These are phyloP conservation scores for Pogonocherus hispidulus DNA, from an alignment of 2,888 invertebrate species.

Conservation along the genomic window DNA sequence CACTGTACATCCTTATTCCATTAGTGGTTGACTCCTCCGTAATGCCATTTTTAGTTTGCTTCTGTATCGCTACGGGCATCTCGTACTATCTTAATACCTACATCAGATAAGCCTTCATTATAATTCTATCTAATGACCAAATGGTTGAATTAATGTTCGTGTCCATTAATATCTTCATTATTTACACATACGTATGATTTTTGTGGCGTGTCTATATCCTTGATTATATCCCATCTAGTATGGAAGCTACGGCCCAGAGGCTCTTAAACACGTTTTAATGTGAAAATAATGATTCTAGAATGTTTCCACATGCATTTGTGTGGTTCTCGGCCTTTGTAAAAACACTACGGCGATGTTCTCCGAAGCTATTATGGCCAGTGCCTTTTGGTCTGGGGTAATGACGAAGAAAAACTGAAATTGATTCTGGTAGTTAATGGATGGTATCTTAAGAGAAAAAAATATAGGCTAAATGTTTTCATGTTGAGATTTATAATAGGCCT, in stretches of 20 bases:
- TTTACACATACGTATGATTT: not conserved
- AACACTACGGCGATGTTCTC: not conserved
- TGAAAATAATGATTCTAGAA: conserved; percentile 15
- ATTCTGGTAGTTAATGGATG: too few relatives aligned
- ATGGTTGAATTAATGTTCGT: not conserved
- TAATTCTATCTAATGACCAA: not conserved
- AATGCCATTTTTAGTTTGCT: too few relatives aligned
- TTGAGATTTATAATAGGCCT: too few relatives aligned
- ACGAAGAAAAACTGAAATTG: not conserved
- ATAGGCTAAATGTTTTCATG: too few relatives aligned
- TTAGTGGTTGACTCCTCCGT: too few relatives aligned
- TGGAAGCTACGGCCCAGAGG: not conserved
- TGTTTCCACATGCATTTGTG: conserved; percentile 12
- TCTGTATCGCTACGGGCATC: too few relatives aligned
- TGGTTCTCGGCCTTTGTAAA: not conserved
- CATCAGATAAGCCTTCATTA: not conserved
- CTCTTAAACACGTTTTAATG: conserved; percentile 20
- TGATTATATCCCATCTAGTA: not conserved
- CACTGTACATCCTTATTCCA: too few relatives aligned
- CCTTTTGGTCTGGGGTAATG: not conserved
- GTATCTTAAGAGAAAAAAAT: too few relatives aligned
- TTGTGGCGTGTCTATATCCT: not conserved
- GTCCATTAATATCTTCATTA: not conserved
- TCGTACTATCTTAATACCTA: too few relatives aligned
- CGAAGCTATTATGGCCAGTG: not conserved